These are phyloP conservation scores for zebrafish (Danio rerio) DNA, from an alignment of 2,113 vertebrate genomes.

Conservation along the genomic window DNA sequence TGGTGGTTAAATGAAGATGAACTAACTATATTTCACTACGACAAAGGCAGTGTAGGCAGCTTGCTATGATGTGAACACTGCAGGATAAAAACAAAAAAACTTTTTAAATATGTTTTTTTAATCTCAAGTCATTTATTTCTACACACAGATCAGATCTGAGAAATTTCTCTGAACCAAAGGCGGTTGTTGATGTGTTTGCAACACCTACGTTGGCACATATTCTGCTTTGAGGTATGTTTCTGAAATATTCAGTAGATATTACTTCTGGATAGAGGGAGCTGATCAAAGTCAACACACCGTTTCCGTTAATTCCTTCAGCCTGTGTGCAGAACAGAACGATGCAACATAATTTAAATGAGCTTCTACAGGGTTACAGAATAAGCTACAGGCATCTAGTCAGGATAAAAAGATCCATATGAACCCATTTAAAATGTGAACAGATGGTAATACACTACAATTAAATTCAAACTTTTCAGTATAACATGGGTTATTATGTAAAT, in stretches of 20 bases:
- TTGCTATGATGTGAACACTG: not conserved
- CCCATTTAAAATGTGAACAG: constrained; percentile 2
- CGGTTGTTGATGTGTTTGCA: constrained; percentile 22
- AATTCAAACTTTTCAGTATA: no score
- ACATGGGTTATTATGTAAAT: no score
- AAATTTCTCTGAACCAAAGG: not conserved
- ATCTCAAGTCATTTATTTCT: constrained; percentile 10
- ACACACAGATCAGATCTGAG: constrained; percentile 17
- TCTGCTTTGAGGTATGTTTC: constrained; percentile 27
- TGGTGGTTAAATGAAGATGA: not conserved
- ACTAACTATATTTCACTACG: not conserved
- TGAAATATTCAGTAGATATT: constrained; percentile 18
- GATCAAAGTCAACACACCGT: constrained; percentile 24
- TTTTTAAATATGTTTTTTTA: not conserved
- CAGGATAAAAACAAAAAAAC: not conserved
- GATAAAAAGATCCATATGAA: not conserved
- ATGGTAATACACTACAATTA: not conserved
- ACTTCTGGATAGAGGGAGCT: constrained; percentile 19
- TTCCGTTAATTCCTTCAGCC: not conserved
- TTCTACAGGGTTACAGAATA: not conserved
- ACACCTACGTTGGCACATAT: constrained; percentile 1
- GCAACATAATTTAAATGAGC: not conserved
- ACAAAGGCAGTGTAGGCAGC: not conserved
- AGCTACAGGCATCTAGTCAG: not conserved
- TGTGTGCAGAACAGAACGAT: constrained; percentile 8